Base-by-base conservation (phyloP, 2,888 invertebrate species). In the Caenorhabditis sp. region DNA sequence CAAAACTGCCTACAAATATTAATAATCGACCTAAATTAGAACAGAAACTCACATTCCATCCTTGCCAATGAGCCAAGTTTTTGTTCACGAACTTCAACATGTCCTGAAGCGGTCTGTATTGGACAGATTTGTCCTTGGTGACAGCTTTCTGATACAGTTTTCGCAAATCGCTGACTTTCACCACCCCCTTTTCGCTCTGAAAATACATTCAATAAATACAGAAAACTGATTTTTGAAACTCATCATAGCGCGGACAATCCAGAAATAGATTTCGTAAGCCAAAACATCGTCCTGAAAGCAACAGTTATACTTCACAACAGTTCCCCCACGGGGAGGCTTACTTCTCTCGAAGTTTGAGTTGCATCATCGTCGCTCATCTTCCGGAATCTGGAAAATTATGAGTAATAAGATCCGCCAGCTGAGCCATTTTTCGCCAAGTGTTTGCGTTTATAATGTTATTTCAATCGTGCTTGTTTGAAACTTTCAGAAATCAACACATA, bases 111-210 rank as follows among this genome's bases (percentile, higher is more conserved):
- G 79, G 38, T 24, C 79, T 47, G 22, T 44, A 70, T 22, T 19
- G 35, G 0, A 83, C 38, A 2, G 79, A 54, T 31, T 58, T 79
- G 19, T 83, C 79, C 7, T 74, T 74, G 1, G 31, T 19, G 0
- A 63, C 47, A 8, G 47, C 56, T 51, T 22, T 54, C 24, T 47
- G 58, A 16, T 83, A 83, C 35, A 79, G 8, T 28, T 83, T 79
- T 41, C 64, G 68, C 5, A 83, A 14, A 8, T 83, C 83, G 14
- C 74, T 28, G 16, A 79, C 41, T 26, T 70, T 68, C 16, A 79
- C 74, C 0, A 79, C 74, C 41, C 83, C 83, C 54, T 70, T 79
- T 10, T 83, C 79, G 41, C 54, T 41, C 82, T 82, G 35, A 44
- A 76, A 56, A 51, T 10, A 22, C 10, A 47, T 22, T 51, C 7